phyloP scores from a whole-genome alignment of 2,113 vertebrate species.

The Climacteris rufus region DNA sequence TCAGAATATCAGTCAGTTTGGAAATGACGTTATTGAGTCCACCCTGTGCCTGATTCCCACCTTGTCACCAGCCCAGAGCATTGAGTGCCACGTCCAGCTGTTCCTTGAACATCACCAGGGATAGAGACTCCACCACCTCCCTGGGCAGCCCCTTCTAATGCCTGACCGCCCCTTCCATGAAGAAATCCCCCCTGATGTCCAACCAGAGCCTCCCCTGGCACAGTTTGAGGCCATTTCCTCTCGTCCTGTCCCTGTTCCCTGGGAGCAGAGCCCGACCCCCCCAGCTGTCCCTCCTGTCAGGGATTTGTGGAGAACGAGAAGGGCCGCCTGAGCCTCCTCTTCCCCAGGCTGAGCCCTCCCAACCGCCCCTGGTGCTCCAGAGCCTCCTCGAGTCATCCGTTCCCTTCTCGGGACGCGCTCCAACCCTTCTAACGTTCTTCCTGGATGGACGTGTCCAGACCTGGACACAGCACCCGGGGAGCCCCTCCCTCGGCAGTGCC shows the following conservation, averaged over 20 bases:
- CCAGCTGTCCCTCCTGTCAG: background rate
- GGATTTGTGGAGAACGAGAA: background rate
- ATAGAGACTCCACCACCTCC: background rate
- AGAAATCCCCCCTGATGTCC: background rate
- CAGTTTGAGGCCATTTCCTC: background rate
- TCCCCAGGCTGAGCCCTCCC: background rate
- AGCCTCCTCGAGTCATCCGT: background rate
- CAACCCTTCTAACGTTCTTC: accelerated
- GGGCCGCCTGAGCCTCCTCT: background rate
- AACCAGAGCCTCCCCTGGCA: background rate
- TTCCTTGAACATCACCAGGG: no score
- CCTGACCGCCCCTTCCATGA: background rate
- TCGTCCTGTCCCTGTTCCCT: background rate
- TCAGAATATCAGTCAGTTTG: background rate
- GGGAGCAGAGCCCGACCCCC: background rate
- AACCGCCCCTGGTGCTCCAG: no score
- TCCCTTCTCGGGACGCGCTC: background rate
- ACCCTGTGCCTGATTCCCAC: background rate
- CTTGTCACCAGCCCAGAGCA: background rate
- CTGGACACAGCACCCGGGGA: background rate
- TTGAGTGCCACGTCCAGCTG: background rate
- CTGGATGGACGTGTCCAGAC: background rate
- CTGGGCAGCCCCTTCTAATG: background rate
- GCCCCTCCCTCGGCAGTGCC: background rate
- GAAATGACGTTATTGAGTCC: background rate